Percentiles rank a stretch among this genome's conserved stretches.
phyloP scores from a whole-genome alignment of 2,797 vertebrate genomes.

The Geotrypetes seraphini region DNA sequence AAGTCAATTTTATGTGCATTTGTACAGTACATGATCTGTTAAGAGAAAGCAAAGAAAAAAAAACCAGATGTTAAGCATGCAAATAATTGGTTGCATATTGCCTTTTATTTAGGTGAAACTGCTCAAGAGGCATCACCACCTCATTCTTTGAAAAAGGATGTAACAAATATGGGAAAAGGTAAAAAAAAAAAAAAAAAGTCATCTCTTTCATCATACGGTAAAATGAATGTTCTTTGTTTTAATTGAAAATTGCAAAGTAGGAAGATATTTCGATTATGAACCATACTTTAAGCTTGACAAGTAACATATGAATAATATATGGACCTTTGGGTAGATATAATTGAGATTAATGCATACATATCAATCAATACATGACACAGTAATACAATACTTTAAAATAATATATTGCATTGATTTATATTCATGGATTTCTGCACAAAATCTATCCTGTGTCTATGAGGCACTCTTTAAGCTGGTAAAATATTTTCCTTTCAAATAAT shows the following conservation, averaged over 20 bases:
- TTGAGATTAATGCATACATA: conserved; percentile 76
- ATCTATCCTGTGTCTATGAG: conserved; percentile 49
- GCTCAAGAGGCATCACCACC: conserved; percentile 72
- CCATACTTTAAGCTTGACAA: conserved; percentile 70
- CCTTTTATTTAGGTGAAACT: conserved; percentile 66
- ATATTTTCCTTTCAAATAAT: conserved; percentile 55
- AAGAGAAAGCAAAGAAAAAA: too few species aligned
- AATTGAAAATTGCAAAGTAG: conserved; percentile 35
- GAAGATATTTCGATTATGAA: conserved; percentile 52
- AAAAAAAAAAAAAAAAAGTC: conserved; percentile 48
- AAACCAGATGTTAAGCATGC: too few species aligned
- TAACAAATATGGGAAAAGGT: conserved; percentile 98
- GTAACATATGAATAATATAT: conserved; percentile 74
- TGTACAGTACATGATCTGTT: too few species aligned
- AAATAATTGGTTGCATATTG: not conserved
- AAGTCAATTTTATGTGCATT: too few species aligned
- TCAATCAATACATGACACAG: conserved; percentile 72
- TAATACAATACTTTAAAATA: conserved; percentile 76
- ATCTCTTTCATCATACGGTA: conserved; percentile 14
- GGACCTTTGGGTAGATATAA: conserved; percentile 66
- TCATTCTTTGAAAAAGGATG: conserved; percentile 83
- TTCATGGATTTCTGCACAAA: conserved; percentile 70
- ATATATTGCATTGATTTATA: conserved; percentile 79
- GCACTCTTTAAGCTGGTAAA: conserved; percentile 46
- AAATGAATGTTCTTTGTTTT: conserved; percentile 39